These are phyloP conservation scores for Centropus unirufus DNA, from an alignment of 2,113 vertebrate species.

Conservation along the genomic window DNA sequence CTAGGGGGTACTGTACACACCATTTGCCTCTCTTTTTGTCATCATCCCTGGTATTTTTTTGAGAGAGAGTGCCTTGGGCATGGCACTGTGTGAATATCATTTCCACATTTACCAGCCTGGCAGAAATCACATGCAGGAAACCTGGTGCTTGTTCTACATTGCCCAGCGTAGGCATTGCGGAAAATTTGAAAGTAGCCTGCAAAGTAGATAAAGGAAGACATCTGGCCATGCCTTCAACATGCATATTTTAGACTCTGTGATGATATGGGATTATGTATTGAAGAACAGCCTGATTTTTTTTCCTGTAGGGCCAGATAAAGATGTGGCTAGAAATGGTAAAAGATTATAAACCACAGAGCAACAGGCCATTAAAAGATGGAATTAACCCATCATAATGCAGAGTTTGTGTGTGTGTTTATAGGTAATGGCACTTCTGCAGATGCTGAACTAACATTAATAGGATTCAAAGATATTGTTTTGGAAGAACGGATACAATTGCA, in stretches of 20 bases:
- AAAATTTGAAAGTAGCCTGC: not conserved
- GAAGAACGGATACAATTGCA: not conserved
- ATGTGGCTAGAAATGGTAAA: not conserved
- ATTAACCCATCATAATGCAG: not conserved
- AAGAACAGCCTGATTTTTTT: not conserved
- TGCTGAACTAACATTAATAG: not conserved
- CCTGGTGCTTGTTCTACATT: rapidly evolving
- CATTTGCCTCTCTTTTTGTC: not conserved
- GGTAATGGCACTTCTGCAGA: not conserved
- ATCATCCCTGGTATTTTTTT: not conserved
- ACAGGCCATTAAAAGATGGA: not conserved
- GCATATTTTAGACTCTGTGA: not conserved
- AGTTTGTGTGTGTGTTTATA: not conserved
- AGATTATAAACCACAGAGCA: not conserved
- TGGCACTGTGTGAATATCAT: not conserved
- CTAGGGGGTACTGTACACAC: not conserved
- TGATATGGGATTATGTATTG: not conserved
- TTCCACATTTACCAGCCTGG: not conserved
- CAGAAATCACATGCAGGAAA: not conserved
- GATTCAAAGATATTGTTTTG: not conserved
- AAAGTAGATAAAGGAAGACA: not conserved
- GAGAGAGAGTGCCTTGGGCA: not conserved
- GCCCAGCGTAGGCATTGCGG: not conserved
- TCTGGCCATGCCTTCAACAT: not conserved
- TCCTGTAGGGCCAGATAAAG: not conserved